Conservation (phyloP, 2,888 invertebrate genomes). For the Adineta ricciae region DNA sequence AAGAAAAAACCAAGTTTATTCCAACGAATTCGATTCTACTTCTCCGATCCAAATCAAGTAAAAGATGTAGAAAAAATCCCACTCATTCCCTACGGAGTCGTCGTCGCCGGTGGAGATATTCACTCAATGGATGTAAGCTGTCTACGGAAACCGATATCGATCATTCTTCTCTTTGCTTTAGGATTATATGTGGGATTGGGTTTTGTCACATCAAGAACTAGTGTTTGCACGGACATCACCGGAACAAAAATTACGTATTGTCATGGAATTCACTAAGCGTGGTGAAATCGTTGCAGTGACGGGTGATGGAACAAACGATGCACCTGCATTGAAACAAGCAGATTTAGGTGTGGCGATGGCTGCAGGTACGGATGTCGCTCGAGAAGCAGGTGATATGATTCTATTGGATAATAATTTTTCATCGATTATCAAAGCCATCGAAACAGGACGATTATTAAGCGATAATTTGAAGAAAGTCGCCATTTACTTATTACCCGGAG, state of each 20-base stretch:
- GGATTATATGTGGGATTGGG: not conserved
- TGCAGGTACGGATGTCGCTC: not conserved
- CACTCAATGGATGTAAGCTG: not conserved
- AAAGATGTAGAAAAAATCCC: not conserved
- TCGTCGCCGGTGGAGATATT: not conserved
- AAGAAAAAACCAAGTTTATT: not conserved
- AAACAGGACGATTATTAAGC: conserved; percentile 24
- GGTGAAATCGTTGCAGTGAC: conserved; percentile 25
- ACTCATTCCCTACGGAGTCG: not conserved
- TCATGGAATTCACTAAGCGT: conserved; percentile 23
- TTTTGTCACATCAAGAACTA: not conserved
- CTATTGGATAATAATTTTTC: conserved; percentile 22
- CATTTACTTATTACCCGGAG: conserved; percentile 27
- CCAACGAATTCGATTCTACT: not conserved
- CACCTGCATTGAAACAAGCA: conserved; percentile 15
- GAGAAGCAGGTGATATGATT: conserved; percentile 11
- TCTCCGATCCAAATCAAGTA: not conserved
- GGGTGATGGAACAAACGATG: conserved; percentile 29
- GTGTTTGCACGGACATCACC: conserved; percentile 29
- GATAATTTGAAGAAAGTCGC: conserved; percentile 27
- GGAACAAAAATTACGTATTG: conserved; percentile 30
- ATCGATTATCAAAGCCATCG: conserved; percentile 20
- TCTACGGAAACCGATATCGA: too few species aligned
- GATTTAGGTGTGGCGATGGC: conserved; percentile 2
- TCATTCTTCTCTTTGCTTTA: too few species aligned